Conservation (phyloP, 2,888 invertebrate genomes). For the Zootermopsis nevadensis region DNA sequence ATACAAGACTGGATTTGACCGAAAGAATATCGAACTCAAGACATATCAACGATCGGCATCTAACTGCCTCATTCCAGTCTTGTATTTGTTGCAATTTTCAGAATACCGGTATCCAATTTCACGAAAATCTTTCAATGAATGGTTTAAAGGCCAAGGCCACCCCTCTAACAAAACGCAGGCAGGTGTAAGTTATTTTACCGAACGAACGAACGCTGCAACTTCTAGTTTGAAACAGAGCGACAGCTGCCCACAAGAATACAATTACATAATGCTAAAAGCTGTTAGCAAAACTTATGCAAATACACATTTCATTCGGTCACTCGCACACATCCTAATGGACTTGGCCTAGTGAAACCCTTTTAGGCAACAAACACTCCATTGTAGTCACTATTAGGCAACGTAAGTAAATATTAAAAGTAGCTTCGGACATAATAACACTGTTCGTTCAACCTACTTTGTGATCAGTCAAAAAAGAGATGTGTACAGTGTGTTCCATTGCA, state of each 20-base stretch:
- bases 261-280: constrained; percentile 7
- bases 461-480: neutral
- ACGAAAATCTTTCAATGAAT: no score
- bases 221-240: neutral
- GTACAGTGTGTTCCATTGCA: neutral
- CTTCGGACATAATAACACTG: neutral
- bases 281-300: constrained; percentile 13
- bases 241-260: neutral
- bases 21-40: no score
- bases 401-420: neutral
- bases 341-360: neutral
- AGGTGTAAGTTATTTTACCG: no score
- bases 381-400: constrained; percentile 5
- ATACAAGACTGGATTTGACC: no score
- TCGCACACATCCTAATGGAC: constrained; percentile 10
- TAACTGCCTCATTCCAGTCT: no score
- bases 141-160: no score
- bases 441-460: neutral
- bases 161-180: no score
- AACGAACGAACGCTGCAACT: no score
- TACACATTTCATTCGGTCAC: constrained; percentile 6
- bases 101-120: no score
- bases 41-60: no score
- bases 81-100: no score
- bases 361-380: neutral